Evolutionary conservation across 1,140 invertebrate species (phyloP), one percentile per base, ranked within the genome.

Genomic region (Magallana angulata): DNA sequence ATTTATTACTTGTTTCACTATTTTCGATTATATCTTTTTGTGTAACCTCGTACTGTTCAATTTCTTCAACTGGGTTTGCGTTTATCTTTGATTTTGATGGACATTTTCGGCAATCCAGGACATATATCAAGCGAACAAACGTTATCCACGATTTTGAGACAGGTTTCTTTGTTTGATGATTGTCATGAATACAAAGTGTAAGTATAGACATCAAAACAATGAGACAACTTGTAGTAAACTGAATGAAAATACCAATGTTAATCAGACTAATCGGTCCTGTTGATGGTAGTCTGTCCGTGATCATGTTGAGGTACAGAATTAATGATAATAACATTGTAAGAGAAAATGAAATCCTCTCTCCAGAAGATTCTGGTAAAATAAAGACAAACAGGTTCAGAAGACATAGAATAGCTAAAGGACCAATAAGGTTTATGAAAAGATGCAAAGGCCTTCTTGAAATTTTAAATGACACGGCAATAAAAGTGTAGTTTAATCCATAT

Each of bases 281-380:
- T n/a, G 48, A 68, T 9, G 82, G 81, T 24, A 87, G 16, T 18
- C 83, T 60, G 8, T 87, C 82, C 12, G 60, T 57, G 5, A 84
- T 76, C 12, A 76, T 57, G 3, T 68, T 84, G 56, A 87, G 24
- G 56, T 68, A 87, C 48, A 87, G 24, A 76, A 76, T 82, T 5
- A 87, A 56, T 14, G 86, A 60, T 24, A 87, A 24, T 24, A 87
- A 57, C 9, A 87, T 84, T 14, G 86, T 87, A 8, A 87, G 64
- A n/a, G 82, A n/a, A 57, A 58, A 87, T 7, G 86, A 87, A 59
- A 87, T 57, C 36, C 86, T 68, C 14, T 87, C 86, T 9, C 86
- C 86, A 5, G 82, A 84, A 4, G 59, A 64, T 30, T 58, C 57
- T 11, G 86, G 86, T 58, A 87, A 62, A 56, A 87, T 12, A 71